These are phyloP conservation scores for Gallinago solitaria DNA, from an alignment of 2,797 vertebrate species.

Conservation along the genomic window DNA sequence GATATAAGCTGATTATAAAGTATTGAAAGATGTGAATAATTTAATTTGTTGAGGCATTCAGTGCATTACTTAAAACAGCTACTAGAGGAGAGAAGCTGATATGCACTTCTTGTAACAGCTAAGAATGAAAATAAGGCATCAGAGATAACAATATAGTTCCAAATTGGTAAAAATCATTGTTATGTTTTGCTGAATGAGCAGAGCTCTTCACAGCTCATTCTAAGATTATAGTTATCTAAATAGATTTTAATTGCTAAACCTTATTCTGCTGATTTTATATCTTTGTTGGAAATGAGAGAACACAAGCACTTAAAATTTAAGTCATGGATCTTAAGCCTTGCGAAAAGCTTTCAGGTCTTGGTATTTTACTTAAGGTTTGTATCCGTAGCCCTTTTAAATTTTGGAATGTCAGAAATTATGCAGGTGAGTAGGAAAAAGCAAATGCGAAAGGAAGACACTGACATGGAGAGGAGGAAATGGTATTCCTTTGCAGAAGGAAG, in stretches of 20 bases:
- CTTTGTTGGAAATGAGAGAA: background rate
- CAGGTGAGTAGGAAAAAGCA: conserved; percentile 5
- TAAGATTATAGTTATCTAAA: background rate
- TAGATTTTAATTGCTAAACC: background rate
- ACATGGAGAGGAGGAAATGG: background rate
- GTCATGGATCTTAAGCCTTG: background rate
- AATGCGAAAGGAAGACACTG: background rate
- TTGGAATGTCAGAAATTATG: background rate
- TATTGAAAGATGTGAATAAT: background rate
- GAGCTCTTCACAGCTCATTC: background rate
- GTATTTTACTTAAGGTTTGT: background rate
- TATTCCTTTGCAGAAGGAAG: background rate
- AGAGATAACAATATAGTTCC: background rate
- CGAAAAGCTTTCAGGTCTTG: background rate
- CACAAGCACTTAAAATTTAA: background rate
- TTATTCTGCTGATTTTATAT: background rate
- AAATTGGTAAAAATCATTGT: background rate
- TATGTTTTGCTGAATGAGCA: background rate
- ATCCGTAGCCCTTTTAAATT: background rate
- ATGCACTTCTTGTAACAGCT: background rate
- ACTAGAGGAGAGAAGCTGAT: background rate
- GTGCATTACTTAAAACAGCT: background rate
- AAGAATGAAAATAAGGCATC: background rate
- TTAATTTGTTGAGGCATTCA: background rate
- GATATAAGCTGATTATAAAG: background rate